Percentiles rank a stretch among this genome's conserved stretches.
These are phyloP conservation scores for Spizella passerina DNA, from an alignment of 2,797 vertebrate species.

Conservation along the genomic window DNA sequence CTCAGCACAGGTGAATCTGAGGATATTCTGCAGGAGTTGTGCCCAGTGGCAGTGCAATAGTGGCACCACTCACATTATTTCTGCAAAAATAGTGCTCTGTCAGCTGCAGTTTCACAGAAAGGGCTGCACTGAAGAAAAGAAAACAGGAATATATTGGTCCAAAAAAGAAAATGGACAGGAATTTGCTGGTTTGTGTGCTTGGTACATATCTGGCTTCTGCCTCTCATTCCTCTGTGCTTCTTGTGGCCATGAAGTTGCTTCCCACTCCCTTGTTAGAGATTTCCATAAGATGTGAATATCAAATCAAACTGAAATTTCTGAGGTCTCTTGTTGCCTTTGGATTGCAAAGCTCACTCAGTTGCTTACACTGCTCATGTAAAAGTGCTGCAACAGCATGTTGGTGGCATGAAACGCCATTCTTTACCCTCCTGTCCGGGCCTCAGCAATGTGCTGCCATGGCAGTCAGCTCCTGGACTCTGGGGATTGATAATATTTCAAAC, in stretches of 20 bases:
- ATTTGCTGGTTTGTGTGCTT: neutral
- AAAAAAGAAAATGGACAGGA: neutral
- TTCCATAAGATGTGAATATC: neutral
- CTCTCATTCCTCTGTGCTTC: neutral
- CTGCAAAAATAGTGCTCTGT: neutral
- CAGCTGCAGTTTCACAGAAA: neutral
- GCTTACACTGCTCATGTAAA: neutral
- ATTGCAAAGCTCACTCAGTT: neutral
- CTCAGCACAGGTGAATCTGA: neutral
- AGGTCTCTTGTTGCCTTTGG: neutral
- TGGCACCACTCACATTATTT: neutral
- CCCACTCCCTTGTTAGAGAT: neutral
- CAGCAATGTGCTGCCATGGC: neutral
- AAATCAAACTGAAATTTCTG: neutral
- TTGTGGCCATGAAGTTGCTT: neutral
- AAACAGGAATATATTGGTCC: neutral
- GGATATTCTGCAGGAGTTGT: neutral
- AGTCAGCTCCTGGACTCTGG: neutral
- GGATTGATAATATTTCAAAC: neutral
- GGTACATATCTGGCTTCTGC: neutral
- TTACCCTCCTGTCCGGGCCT: neutral
- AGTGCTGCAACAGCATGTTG: neutral
- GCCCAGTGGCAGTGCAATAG: fast-evolving
- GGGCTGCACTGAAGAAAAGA: neutral
- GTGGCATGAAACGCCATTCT: neutral